Evolutionary conservation across 2,888 invertebrate genomes (phyloP).

Genomic region (Diadegma fenestrale): DNA sequence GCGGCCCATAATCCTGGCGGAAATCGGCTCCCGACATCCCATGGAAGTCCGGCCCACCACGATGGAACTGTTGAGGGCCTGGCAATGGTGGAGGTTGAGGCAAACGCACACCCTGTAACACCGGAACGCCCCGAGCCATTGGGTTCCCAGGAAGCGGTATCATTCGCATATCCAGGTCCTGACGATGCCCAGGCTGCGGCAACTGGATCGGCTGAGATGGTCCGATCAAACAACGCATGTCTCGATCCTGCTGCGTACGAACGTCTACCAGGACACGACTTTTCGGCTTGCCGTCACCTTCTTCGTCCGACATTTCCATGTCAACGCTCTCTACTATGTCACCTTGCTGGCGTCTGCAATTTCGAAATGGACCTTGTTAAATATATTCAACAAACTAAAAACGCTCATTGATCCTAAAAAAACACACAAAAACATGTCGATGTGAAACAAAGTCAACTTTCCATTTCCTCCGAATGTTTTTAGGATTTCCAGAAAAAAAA

Average conservation of each 20-base stretch:
- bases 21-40: constrained; percentile 74
- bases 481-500: too few relatives aligned
- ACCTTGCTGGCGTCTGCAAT: constrained; percentile 79
- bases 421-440: background rate
- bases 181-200: constrained; percentile 84
- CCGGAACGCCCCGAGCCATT: constrained; percentile 71
- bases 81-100: constrained; percentile 76
- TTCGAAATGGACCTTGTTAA: background rate
- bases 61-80: constrained; percentile 78
- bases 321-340: constrained; percentile 93
- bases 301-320: constrained; percentile 95
- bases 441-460: too few relatives aligned
- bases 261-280: constrained; percentile 81
- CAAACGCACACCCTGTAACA: constrained; percentile 74
- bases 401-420: background rate
- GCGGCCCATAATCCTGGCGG: constrained; percentile 72
- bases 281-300: constrained; percentile 83
- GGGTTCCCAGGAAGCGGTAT: constrained; percentile 78
- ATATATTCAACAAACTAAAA: background rate
- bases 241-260: constrained; percentile 81
- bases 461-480: too few relatives aligned
- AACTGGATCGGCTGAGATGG: constrained; percentile 70
- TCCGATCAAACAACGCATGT: constrained; percentile 76
- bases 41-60: constrained; percentile 72
- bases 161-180: constrained; percentile 84